Percentiles rank a stretch among this genome's conserved stretches.
Conservation (phyloP, 2,113 vertebrate species). For the Catharus minimus region DNA sequence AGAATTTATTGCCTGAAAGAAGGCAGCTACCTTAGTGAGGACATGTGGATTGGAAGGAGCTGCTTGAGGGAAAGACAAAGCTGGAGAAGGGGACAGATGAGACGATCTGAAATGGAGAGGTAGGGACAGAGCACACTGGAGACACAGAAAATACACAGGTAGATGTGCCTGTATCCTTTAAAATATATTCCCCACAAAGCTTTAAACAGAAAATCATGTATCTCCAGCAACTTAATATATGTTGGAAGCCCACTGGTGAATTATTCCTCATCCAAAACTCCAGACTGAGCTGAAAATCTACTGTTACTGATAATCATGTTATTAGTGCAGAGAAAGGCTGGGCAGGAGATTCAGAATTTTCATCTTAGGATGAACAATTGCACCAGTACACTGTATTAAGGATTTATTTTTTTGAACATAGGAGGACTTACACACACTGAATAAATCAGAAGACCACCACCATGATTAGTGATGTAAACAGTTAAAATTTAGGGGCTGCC, state of each 20-base stretch:
- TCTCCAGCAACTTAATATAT: neutral
- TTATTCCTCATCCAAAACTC: neutral
- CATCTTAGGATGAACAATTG: neutral
- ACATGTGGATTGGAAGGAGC: neutral
- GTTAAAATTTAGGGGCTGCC: neutral
- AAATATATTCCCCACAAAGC: neutral
- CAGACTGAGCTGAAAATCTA: neutral
- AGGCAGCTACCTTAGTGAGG: neutral
- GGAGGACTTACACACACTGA: neutral
- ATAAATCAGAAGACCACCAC: neutral
- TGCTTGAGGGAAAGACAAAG: neutral
- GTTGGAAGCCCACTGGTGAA: neutral
- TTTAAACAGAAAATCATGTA: neutral
- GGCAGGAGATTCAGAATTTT: neutral
- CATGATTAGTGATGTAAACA: neutral
- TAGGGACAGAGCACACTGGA: neutral
- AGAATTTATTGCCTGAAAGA: neutral
- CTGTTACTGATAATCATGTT: neutral
- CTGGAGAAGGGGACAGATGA: neutral
- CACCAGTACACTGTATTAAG: neutral
- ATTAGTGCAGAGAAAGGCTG: neutral
- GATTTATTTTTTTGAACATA: neutral
- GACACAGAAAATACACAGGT: neutral
- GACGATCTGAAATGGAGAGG: neutral
- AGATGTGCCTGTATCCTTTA: neutral